Evolutionary conservation across 1,140 invertebrate species (phyloP), one percentile per base, ranked within the genome.

Genomic region (Bombus waltoni): DNA sequence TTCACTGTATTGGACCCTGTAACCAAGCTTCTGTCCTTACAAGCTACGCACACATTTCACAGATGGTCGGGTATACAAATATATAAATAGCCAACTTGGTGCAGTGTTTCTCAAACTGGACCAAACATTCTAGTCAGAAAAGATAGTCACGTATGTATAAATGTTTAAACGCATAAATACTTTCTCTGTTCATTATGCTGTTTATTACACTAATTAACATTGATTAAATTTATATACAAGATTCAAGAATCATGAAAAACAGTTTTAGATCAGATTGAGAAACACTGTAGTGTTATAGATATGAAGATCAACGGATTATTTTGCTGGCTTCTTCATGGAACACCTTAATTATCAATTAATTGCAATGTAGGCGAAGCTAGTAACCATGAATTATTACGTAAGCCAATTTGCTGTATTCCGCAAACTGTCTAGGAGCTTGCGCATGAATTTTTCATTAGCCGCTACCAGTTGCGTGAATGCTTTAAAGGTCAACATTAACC

Each of bases 21-120:
- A 90, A 90, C 86, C 89, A 90, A 90, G 83, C 59, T 90, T 90
- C 38, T 38, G 32, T 80, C 32, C 13, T 89, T 75, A 80, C 2
- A 62, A 44, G 15, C 53, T 82, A 86, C 10, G 18, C 42, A 65
- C n/a, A 70, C 32, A 38, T 73, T 80, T 70, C 15, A 40, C 40
- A 44, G 6, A n/a, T 70, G 10, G 3, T 10, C 32, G 18, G 78
- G 25, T 57, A 70, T 22, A 79, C 28, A 53, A 53, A 53, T 53
- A n/a, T 62, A 18, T 72, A 65, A 44, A 38, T 18, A 35, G 13
- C 42, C 77, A 70, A 44, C 5, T 15, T 8, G 5, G 25, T 5
- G 38, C 35, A 81, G 38, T 42, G n/a, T 10, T 44, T 73, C n/a
- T 72, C 53, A 81, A 71, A 81, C 6, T 10, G 8, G 6, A 73